Base-by-base conservation (phyloP, 1,140 invertebrate genomes). In the Leucophenga varia region DNA sequence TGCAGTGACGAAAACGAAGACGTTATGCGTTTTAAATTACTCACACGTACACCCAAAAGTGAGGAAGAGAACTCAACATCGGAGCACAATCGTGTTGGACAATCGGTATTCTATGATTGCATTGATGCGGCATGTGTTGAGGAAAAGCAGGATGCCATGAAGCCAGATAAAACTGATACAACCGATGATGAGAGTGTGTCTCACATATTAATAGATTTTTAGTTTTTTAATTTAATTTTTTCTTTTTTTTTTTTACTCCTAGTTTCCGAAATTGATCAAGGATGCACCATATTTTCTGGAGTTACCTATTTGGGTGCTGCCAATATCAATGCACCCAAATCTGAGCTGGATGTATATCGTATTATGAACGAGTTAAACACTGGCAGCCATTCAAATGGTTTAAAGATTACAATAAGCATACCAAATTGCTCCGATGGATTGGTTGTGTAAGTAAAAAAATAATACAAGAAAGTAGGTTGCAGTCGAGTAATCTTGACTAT, bases 271-370 rank as follows among this genome's bases (percentile, higher is more conserved):
- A 84, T 88, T 38, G 85, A 89, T 71, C 89, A 91, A 76, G 89
- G 93, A 51, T 92, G 90, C 64, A 92, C 90, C 43, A 85, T 95
- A 59, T 97, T 97, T 76, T 88, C 92, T 73, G 89, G 93, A 13
- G 90, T 99, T 19, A 92, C 90, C 42, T 98, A 98, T 79, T 80
- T 98, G 47, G 95, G 96, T 22, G 90, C 91, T 9, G 90, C 94
- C 35, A 86, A 86, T 47, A 95, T 98, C 49, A 92, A 93, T 76
- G 90, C 93, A 3, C 93, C 95, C 3, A 88, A 94, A 73, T 95
- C 89, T 39, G 93, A 98, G 78, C 79, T 79, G n/a, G 96, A 98
- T 81, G 96, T 98, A 54, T 92, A 95, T 73, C 81, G 88, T 31
- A 96, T 96, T 67, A 97, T 98, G 88, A 85, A 84, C 34, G 88